Evolutionary conservation across 2,797 vertebrate genomes (phyloP).

Genomic region (Crocodylus rhombifer): DNA sequence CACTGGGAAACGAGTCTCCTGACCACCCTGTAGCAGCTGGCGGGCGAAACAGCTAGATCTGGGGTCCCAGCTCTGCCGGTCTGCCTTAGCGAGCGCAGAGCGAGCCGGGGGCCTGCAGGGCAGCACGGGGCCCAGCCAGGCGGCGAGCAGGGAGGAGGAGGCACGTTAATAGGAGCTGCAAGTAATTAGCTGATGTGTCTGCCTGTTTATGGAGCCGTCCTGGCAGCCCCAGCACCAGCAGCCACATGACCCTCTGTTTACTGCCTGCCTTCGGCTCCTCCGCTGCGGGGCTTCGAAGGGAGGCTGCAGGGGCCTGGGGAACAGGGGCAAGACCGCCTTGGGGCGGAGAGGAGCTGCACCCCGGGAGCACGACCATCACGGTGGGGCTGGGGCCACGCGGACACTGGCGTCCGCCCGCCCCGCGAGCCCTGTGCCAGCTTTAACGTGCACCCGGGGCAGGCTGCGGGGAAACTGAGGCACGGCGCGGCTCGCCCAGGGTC

Average conservation of each 20-base stretch:
- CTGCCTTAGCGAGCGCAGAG: neutral
- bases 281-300: neutral
- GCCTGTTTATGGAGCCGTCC: neutral
- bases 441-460: too few relatives aligned
- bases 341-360: too few relatives aligned
- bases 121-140: neutral
- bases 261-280: neutral
- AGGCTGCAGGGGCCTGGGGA: neutral
- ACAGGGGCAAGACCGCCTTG: neutral
- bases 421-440: too few relatives aligned
- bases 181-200: neutral
- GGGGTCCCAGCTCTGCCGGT: neutral
- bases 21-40: neutral
- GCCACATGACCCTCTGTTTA: neutral
- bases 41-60: neutral
- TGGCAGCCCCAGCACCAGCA: rapidly evolving
- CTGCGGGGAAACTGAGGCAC: neutral
- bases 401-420: too few relatives aligned
- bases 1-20: neutral
- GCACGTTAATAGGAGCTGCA: neutral
- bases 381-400: too few relatives aligned
- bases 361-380: too few relatives aligned
- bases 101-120: neutral
- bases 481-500: neutral
- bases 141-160: neutral